Evolutionary conservation across 64 coral and sea anemone genomes (phyloP).

Genomic region (Stichodactyla helianthus): DNA sequence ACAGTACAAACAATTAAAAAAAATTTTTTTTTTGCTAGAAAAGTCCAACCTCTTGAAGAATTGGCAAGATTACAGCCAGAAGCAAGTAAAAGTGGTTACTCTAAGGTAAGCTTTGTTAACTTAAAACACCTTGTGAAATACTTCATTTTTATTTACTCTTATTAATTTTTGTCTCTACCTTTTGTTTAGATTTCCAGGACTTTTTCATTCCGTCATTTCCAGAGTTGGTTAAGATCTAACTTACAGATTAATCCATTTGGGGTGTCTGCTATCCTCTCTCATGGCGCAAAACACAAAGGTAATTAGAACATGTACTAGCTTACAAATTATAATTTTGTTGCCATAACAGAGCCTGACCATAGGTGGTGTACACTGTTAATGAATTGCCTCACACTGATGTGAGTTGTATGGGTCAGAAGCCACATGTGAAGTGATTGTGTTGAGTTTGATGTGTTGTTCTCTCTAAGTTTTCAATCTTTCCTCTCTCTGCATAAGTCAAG

Average conservation of each 20-base stretch:
- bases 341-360: too few species aligned
- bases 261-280: slow-evolving; percentile 81
- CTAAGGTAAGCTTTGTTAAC: slow-evolving; percentile 53
- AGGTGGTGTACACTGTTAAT: too few species aligned
- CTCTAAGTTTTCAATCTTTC: too few species aligned
- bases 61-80: slow-evolving; percentile 73
- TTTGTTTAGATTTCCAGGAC: slow-evolving; percentile 72
- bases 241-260: slow-evolving; percentile 88
- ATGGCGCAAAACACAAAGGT: slow-evolving; percentile 55
- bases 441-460: too few species aligned
- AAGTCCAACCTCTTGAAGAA: slow-evolving; percentile 69
- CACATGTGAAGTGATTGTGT: too few species aligned
- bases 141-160: not conserved
- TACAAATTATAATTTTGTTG: too few species aligned
- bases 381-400: too few species aligned
- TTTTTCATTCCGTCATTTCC: slow-evolving; percentile 90
- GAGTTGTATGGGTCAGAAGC: too few species aligned
- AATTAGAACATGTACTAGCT: not conserved
- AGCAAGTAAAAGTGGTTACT: slow-evolving; percentile 69
- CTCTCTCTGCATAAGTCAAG: too few species aligned
- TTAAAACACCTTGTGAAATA: not conserved
- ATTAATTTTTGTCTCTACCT: not conserved
- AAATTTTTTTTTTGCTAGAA: slow-evolving; percentile 43
- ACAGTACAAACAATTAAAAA: not conserved
- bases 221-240: slow-evolving; percentile 86